phyloP scores from a whole-genome alignment of 2,113 vertebrate species.

The rat (Rattus norvegicus) region GRCr8 NC_086023.1:141910001-141910500 shows the following conservation, averaged over 20 bases:
- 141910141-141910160: not conserved
- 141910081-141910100: not conserved
- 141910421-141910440: not conserved
- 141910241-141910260: not conserved
- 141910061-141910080: not conserved
- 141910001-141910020: slow-evolving; percentile 68
- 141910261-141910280: too few relatives aligned
- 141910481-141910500: not conserved
- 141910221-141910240: not conserved
- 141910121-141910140: not conserved
- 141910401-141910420: not conserved
- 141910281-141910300: not conserved
- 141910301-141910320: not conserved
- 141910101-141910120: not conserved
- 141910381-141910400: not conserved
- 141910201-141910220: not conserved
- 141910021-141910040: slow-evolving; percentile 63
- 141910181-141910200: not conserved
- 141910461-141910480: not conserved
- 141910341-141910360: not conserved
- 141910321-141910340: not conserved
- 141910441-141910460: not conserved
- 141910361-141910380: too few relatives aligned
- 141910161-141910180: not conserved
- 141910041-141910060: not conserved